A percentile compares a stretch with the other conserved stretches of the same genome.
Conservation (phyloP, 2,797 vertebrate species). For the Harpagifer antarcticus region DNA sequence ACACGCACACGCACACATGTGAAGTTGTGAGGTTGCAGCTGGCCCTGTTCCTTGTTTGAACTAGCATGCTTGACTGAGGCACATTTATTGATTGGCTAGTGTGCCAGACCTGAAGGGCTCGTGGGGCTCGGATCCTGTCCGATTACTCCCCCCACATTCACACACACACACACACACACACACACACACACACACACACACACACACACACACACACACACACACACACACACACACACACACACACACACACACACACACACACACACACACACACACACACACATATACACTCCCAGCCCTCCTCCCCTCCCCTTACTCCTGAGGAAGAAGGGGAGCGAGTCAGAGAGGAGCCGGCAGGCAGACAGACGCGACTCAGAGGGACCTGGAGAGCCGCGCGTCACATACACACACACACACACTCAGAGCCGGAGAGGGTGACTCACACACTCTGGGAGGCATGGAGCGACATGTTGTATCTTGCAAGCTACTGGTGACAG, state of each 20-base stretch:
- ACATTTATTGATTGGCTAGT: constrained; percentile 88
- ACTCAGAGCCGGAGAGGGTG: constrained; percentile 28
- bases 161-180: constrained; percentile 35
- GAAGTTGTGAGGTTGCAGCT: constrained; percentile 75
- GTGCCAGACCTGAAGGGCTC: constrained; percentile 82
- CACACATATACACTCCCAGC: constrained; percentile 22
- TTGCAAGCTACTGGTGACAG: constrained; percentile 84
- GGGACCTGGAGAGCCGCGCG: constrained; percentile 60
- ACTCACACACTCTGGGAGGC: constrained; percentile 46
- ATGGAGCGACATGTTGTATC: constrained; percentile 87
- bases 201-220: constrained; percentile 27
- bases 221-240: constrained; percentile 28
- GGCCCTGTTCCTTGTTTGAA: constrained; percentile 83
- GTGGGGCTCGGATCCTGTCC: constrained; percentile 49
- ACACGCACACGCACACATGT: constrained; percentile 41
- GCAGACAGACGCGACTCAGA: constrained; percentile 57
- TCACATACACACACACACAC: constrained; percentile 31
- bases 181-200: constrained; percentile 27
- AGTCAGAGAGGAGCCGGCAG: constrained; percentile 79
- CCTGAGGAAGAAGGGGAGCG: constrained; percentile 62
- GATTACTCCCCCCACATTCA: constrained; percentile 62
- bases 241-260: constrained; percentile 40
- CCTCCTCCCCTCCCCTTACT: constrained; percentile 52
- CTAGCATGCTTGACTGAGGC: constrained; percentile 85
- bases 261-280: constrained; percentile 40